Evolutionary conservation across 1,140 invertebrate species (phyloP).

Genomic region (Gonioctena quinquepunctata): DNA sequence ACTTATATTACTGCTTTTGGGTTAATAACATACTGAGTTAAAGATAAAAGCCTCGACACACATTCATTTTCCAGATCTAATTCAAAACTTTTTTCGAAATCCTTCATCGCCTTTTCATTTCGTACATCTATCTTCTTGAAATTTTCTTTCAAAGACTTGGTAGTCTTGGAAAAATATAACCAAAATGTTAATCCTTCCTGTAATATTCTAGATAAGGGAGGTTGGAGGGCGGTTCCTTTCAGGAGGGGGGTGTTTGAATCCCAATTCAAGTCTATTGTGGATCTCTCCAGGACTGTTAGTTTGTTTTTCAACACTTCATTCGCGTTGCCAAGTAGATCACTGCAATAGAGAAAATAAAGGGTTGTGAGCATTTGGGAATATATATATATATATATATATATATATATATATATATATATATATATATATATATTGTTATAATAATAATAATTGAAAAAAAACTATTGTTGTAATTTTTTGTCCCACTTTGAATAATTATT

Average conservation of each 20-base stretch:
- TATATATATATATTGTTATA: too few species aligned
- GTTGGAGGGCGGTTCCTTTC: conserved; percentile 41
- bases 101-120: conserved; percentile 35
- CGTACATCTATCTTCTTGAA: conserved; percentile 33
- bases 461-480: too few species aligned
- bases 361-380: too few species aligned
- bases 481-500: too few species aligned
- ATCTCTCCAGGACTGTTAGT: conserved; percentile 38
- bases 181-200: conserved; percentile 39
- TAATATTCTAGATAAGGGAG: conserved; percentile 38
- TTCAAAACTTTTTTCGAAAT: conserved; percentile 35
- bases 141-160: conserved; percentile 34
- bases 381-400: too few species aligned
- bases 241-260: conserved; percentile 31
- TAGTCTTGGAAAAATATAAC: conserved; percentile 33
- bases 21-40: conserved; percentile 48
- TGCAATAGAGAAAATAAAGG: conserved; percentile 18
- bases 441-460: too few species aligned
- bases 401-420: too few species aligned
- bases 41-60: conserved; percentile 36
- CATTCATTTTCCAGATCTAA: conserved; percentile 33
- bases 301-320: conserved; percentile 45
- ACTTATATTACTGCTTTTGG: conserved; percentile 29
- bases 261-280: conserved; percentile 45
- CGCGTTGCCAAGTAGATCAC: conserved; percentile 37